These are phyloP conservation scores for Procavia capensis DNA, from an alignment of 2,113 vertebrate species.

Conservation along the genomic window DNA sequence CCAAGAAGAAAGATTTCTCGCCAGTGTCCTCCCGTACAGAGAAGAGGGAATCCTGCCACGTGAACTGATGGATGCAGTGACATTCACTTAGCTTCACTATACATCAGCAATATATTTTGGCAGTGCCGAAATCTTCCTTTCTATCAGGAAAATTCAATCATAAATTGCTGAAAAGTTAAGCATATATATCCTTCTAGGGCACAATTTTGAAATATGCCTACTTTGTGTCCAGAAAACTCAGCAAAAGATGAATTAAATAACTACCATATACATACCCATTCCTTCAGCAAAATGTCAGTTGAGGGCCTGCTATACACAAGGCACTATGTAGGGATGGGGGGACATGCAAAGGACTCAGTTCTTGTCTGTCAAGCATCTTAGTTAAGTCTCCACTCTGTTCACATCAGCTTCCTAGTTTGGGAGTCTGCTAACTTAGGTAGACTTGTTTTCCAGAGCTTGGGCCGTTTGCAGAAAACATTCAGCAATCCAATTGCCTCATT, in stretches of 20 bases:
- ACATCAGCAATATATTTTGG: background rate
- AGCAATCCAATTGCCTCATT: conserved; percentile 55
- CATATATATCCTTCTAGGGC: conserved; percentile 46
- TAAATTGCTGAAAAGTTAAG: conserved; percentile 60
- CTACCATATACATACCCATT: conserved; percentile 40
- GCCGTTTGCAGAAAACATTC: conserved; percentile 57
- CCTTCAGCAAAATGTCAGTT: background rate
- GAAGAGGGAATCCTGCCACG: background rate
- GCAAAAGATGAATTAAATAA: conserved; percentile 66
- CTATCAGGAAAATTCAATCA: conserved; percentile 54
- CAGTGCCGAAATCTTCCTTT: conserved; percentile 37
- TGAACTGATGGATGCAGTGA: background rate
- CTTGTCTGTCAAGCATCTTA: conserved; percentile 43
- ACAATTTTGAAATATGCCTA: conserved; percentile 34
- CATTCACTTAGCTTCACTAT: conserved; percentile 26
- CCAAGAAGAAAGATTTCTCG: background rate
- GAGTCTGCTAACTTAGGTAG: background rate
- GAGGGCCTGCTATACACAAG: background rate
- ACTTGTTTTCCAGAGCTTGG: conserved; percentile 18
- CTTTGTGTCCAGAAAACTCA: conserved; percentile 35
- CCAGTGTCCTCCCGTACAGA: background rate
- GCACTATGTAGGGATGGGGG: background rate
- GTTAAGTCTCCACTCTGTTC: conserved; percentile 36
- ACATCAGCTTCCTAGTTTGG: conserved; percentile 13
- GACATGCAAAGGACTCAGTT: background rate